Evolutionary conservation across 2,113 vertebrate genomes (phyloP).

Genomic region (Ageneiosus marmoratus): DNA sequence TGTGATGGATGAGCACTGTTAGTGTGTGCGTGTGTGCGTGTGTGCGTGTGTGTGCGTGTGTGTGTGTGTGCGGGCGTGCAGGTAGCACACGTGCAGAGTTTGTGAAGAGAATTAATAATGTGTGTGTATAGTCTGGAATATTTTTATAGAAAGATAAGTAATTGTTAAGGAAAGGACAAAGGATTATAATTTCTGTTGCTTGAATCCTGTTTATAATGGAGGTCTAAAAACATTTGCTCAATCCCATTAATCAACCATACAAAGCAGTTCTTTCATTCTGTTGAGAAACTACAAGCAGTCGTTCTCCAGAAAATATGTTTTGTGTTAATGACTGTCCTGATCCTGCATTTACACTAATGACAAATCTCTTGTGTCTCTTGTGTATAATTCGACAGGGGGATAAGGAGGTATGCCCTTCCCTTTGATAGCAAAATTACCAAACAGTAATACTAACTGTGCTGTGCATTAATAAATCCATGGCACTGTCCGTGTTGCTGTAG

Average conservation of each 20-base stretch:
- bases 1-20: not conserved
- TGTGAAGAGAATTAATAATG: conserved; percentile 36
- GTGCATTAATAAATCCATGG: too few species aligned
- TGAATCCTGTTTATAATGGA: not conserved
- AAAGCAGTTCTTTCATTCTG: not conserved
- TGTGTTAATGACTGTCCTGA: too few species aligned
- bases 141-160: conserved; percentile 24
- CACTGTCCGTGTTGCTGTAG: too few species aligned
- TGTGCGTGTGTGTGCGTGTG: conserved; percentile 20
- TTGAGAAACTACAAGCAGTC: too few species aligned
- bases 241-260: not conserved
- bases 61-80: not conserved
- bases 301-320: too few species aligned
- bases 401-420: too few species aligned
- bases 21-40: conserved; percentile 15
- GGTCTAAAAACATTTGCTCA: not conserved
- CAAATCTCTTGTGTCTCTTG: not conserved
- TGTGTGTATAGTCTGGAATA: conserved; percentile 21
- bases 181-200: not conserved
- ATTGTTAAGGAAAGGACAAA: not conserved
- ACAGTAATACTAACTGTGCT: too few species aligned
- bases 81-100: not conserved
- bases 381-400: not conserved
- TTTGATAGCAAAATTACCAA: too few species aligned
- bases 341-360: not conserved